Evolutionary conservation across 2,888 invertebrate species (phyloP).

Genomic region (Tricholauxania praeusta): DNA sequence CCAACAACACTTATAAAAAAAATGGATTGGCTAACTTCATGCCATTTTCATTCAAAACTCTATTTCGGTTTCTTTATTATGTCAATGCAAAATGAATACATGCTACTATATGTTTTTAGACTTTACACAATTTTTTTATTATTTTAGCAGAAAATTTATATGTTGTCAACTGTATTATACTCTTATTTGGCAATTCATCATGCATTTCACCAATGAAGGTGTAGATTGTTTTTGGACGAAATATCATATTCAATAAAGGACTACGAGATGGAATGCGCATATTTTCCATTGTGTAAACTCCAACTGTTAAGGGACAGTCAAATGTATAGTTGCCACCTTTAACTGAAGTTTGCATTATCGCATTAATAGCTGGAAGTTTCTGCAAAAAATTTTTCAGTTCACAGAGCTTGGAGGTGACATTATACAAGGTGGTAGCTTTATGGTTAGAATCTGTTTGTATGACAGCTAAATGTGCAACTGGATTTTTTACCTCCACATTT

Average conservation of each 20-base stretch:
- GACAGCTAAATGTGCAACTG: constrained; percentile 47
- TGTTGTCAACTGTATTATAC: constrained; percentile 43
- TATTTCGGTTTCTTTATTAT: too few species aligned
- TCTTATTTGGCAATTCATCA: constrained; percentile 47
- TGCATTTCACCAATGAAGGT: constrained; percentile 49
- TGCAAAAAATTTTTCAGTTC: constrained; percentile 48
- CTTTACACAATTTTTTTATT: constrained; percentile 47
- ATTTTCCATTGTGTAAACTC: constrained; percentile 47
- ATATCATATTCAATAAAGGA: constrained; percentile 48
- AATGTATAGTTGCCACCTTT: constrained; percentile 54
- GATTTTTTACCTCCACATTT: constrained; percentile 47
- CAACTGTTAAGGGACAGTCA: constrained; percentile 52
- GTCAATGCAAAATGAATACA: constrained; percentile 37
- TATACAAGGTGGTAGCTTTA: constrained; percentile 49
- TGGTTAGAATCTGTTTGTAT: constrained; percentile 43
- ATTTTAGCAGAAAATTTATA: constrained; percentile 49
- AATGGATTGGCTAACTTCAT: too few species aligned
- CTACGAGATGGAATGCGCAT: constrained; percentile 34
- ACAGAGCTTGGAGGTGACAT: constrained; percentile 53
- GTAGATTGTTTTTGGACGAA: constrained; percentile 48
- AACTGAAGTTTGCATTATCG: constrained; percentile 48
- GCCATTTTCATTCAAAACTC: too few species aligned
- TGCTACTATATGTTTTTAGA: too few species aligned
- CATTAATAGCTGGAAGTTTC: constrained; percentile 54
- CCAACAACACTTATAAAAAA: too few species aligned